phyloP scores from a whole-genome alignment of 2,113 vertebrate species.

The Scortum barcoo region DNA sequence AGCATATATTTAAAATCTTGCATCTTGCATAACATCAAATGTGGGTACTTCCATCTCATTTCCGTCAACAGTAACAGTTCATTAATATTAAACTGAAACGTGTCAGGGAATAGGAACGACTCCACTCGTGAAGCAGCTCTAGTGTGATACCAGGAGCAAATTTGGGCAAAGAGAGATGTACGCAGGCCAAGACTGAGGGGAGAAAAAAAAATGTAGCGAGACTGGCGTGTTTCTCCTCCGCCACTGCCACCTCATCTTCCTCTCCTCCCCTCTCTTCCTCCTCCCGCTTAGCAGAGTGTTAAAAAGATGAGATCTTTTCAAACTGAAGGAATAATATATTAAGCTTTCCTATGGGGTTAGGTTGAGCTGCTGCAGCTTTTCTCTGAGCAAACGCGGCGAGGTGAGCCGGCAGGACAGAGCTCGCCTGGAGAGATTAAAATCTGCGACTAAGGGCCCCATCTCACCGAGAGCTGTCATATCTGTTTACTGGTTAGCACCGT shows the following conservation, averaged over 20 bases:
- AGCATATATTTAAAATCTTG: not conserved
- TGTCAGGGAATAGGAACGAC: not conserved
- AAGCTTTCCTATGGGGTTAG: conserved; percentile 57
- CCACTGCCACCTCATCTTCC: not conserved
- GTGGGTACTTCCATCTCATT: not conserved
- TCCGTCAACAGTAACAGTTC: not conserved
- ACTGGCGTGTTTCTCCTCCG: conserved; percentile 13
- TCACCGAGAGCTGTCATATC: conserved; percentile 66
- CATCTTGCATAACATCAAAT: not conserved
- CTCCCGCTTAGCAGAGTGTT: conserved; percentile 62
- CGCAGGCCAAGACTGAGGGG: not conserved
- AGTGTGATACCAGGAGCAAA: not conserved
- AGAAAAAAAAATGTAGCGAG: not conserved
- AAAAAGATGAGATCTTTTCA: conserved; percentile 59
- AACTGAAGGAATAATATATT: conserved; percentile 65
- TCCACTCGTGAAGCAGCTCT: too few relatives aligned
- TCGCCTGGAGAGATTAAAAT: conserved; percentile 72
- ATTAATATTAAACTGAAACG: not conserved
- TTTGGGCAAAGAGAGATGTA: conserved; percentile 8
- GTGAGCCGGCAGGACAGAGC: conserved; percentile 62
- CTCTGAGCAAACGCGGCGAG: conserved; percentile 54
- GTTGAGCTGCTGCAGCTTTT: conserved; percentile 57
- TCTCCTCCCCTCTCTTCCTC: conserved; percentile 9
- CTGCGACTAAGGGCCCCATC: conserved; percentile 43
- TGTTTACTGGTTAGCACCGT: conserved; percentile 60